A percentile compares a stretch with the other conserved stretches of the same genome.
Conservation (phyloP, 2,797 vertebrate genomes). For the Psittacula derbiana region DNA sequence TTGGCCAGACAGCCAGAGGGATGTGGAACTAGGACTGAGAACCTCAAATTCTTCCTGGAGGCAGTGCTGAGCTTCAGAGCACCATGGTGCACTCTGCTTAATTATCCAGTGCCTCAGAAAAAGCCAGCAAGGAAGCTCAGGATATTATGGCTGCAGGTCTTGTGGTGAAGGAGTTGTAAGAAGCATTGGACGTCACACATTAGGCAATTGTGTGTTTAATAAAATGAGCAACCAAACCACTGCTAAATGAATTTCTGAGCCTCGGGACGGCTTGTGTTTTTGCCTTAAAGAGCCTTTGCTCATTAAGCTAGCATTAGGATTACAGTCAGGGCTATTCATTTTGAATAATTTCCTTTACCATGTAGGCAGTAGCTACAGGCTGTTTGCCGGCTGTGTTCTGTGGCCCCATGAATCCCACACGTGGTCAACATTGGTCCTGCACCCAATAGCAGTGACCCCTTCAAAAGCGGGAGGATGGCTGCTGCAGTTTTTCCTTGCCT, state of each 20-base stretch:
- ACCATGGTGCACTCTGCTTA: not conserved
- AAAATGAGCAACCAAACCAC: not conserved
- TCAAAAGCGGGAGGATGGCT: not conserved
- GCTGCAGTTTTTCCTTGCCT: not conserved
- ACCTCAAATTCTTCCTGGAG: not conserved
- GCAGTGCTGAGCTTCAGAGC: not conserved
- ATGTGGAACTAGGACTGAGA: not conserved
- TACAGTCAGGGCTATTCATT: not conserved
- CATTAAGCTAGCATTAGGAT: not conserved
- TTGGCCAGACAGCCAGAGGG: not conserved
- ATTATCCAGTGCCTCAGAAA: not conserved
- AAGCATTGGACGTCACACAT: rapidly evolving
- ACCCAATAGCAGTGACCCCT: not conserved
- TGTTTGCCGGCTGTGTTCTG: not conserved
- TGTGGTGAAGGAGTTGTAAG: not conserved
- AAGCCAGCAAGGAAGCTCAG: not conserved
- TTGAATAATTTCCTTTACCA: not conserved
- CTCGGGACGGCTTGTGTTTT: not conserved
- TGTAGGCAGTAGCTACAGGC: not conserved
- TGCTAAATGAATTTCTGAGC: not conserved
- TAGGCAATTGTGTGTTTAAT: not conserved
- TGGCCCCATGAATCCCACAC: not conserved
- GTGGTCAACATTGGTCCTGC: not conserved
- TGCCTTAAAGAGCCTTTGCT: not conserved
- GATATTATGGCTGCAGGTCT: not conserved